Evolutionary conservation across 2,797 vertebrate genomes (phyloP), one percentile per base, ranked within the genome.

Genomic region (Neosilurus hyrtlii): DNA sequence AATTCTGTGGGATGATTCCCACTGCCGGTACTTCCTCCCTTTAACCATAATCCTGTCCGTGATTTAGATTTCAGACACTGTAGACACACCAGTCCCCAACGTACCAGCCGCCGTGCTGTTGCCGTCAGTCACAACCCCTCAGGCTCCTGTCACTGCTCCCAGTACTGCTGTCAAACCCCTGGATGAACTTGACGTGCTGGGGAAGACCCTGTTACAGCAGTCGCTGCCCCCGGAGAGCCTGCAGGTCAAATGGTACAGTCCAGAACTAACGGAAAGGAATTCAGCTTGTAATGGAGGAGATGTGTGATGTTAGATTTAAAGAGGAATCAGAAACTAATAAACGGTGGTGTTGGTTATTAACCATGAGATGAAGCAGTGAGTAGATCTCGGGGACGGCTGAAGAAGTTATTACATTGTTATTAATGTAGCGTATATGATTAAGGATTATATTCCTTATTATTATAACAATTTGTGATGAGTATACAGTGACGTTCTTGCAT

Each of bases 131-230:
- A 80, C 89, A 20, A 85, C 87, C 3, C 61, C 84, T 0, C 90
- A 79, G 26, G 76, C 85, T 56, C 74, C 90, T 52, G 77, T 83
- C 6, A 87, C 84, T 14, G 87, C 88, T 10, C 10, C 89, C 65
- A 76, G 89, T 43, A 82, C 92, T 2, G 66, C 89, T 0, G 91
- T 91, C 59, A 97, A 95, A 83, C 94, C 95, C 83, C 92, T 99
- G 90, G 96, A 97, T 51, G 97, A 96, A 88, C 92, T 99, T 85
- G 97, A 99, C 75, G 86, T 97, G 83, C 90, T 99, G 87, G 97
- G 98, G 72, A 98, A 98, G 92, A 96, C 96, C 0, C 90, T 99
- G 83, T 88, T 99, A 71, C 96, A 98, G 87, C 97, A 99, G 91
- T 97, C 97, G 0, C 91, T 99, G 86, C 97, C 98, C 82, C 96